Conservation (phyloP, 2,113 vertebrate species). For the Gymnorhina tibicen region DNA sequence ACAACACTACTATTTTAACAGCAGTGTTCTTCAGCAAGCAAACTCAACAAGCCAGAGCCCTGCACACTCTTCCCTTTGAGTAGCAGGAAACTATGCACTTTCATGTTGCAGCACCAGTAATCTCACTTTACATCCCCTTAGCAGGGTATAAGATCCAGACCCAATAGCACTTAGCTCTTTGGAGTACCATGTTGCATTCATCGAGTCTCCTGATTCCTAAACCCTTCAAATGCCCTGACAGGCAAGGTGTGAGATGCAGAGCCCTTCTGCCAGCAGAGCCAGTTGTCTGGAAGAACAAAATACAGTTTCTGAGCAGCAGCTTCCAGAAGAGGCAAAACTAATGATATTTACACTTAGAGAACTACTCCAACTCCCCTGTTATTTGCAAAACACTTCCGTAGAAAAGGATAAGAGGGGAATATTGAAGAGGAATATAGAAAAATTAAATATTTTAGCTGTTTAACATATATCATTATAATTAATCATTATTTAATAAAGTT, state of each 20-base stretch:
- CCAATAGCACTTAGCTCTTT: neutral
- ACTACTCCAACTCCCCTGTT: neutral
- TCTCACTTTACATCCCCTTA: neutral
- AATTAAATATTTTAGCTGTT: neutral
- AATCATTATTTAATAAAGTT: neutral
- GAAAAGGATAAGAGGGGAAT: neutral
- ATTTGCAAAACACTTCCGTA: neutral
- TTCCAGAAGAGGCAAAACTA: neutral
- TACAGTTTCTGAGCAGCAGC: neutral
- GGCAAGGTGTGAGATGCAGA: neutral
- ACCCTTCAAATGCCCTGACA: neutral
- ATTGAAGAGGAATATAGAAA: neutral
- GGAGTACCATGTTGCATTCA: neutral
- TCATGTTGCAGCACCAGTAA: neutral
- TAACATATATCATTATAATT: neutral
- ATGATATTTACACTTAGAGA: neutral
- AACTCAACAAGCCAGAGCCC: neutral
- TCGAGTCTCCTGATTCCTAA: neutral
- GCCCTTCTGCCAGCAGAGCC: neutral
- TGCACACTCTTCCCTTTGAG: neutral
- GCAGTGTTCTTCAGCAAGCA: neutral
- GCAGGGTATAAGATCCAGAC: neutral
- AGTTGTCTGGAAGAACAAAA: neutral
- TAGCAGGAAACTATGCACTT: neutral
- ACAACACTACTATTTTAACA: neutral